Base-by-base conservation (phyloP, 2,113 vertebrate species). In the Alectura lathami region DNA sequence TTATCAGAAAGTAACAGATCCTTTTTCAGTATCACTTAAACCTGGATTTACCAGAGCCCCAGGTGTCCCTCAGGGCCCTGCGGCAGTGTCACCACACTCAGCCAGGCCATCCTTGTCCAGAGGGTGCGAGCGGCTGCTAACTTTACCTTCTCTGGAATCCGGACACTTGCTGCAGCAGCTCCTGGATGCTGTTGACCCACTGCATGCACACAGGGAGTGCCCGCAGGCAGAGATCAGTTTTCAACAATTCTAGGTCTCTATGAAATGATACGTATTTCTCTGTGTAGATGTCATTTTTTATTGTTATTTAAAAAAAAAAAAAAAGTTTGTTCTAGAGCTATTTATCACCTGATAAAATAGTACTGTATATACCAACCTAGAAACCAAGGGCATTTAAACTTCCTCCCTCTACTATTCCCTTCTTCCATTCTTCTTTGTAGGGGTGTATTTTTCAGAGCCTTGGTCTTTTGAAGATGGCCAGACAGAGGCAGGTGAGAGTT, bases 141-240 rank as follows among this genome's bases (percentile, higher is more conserved):
- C 18, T 53, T 62, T n/a, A 24, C 5, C 24, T 48, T 11, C 42
- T 59, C 34, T 27, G 17, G 26, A 45, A 17, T 3, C 22, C 23
- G 17, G 34, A 6, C 26, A 22, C 4, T 22, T 42, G 21, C 40
- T 18, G 2, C 11, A 5, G 38, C 3, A 9, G 27, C 5, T 67
- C 32, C 42, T 34, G 54, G 45, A 38, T 32, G 24, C 32, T n/a
- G 4, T 66, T 70, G 56, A 42, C 32, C 45, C 8, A 8, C 8
- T 45, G 17, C 5, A 24, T 0, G 1, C 8, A 50, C 24, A 26
- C 0, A 1, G 4, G 12, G 5, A 68, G 6, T 2, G 2, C 32
- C 34, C 73, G 34, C 13, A 47, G n/a, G 34, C 34, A 34, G 22
- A 50, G 38, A 36, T 11, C 59, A 54, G 53, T 20, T 16, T 32